Conservation (phyloP, 1,140 invertebrate species). For the Rhizoglyphus robini region DNA sequence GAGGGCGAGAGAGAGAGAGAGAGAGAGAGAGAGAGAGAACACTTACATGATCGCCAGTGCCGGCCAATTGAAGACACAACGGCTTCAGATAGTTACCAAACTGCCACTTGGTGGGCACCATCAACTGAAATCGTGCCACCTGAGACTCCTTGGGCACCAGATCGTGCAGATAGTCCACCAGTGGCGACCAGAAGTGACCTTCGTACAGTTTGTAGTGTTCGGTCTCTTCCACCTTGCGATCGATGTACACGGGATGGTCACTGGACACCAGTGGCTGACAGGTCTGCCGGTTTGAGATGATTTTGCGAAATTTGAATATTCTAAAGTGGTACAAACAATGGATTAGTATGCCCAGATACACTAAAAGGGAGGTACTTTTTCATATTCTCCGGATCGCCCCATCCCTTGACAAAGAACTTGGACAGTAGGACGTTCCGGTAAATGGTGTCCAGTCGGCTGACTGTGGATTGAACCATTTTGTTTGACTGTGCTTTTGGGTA, state of each 20-base stretch:
- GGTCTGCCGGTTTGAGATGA: slow-evolving; percentile 62
- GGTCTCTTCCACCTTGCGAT: slow-evolving; percentile 50
- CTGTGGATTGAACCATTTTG: too few species aligned
- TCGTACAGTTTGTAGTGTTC: slow-evolving; percentile 62
- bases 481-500: too few species aligned
- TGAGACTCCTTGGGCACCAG: slow-evolving; percentile 69
- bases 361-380: slow-evolving; percentile 48
- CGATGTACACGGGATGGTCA: slow-evolving; percentile 74
- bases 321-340: slow-evolving; percentile 37
- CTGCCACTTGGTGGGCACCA: slow-evolving; percentile 66
- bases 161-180: slow-evolving; percentile 63
- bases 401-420: slow-evolving; percentile 90
- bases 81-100: slow-evolving; percentile 47
- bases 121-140: slow-evolving; percentile 48
- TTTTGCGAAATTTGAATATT: slow-evolving; percentile 76
- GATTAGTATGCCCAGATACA: slow-evolving; percentile 17
- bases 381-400: slow-evolving; percentile 83
- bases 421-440: slow-evolving; percentile 76
- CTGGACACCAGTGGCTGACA: slow-evolving; percentile 65
- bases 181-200: slow-evolving; percentile 74
- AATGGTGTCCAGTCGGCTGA: slow-evolving; percentile 57
- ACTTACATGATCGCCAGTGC: slow-evolving; percentile 93
- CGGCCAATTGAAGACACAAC: slow-evolving; percentile 83
- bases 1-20: too few species aligned
- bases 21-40: slow-evolving; percentile 11